Base-by-base conservation (phyloP, 2,888 invertebrate species). In the Poecilus cupreus region DNA sequence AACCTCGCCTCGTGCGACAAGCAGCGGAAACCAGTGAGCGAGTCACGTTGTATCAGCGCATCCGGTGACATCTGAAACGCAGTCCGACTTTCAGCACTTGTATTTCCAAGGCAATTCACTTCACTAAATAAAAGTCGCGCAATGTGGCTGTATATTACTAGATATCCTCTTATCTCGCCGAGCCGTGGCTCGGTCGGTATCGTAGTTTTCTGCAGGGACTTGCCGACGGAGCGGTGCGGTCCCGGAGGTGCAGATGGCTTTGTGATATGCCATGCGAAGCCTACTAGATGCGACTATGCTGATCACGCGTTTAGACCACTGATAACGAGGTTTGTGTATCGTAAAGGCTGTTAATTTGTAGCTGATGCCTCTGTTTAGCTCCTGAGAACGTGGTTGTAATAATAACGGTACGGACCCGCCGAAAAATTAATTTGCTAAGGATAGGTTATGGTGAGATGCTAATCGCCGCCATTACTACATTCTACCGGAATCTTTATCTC, bases 321-420 rank as follows among this genome's bases (percentile, higher is more conserved):
- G 72, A 72, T 72, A 72, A 46, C 46, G 43, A 46, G 43, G 43
- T 22, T 22, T 24, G 46, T 72, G 72, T 22, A 72, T 37, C 70
- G 60, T 60, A 22, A 20, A 72, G 43, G 70, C 22, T 72, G 70
- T 72, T 72, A 72, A 72, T 24, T 72, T 60, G 60, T 60, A 24
- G 16, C 3, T 24, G 60, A 22, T 60, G 60, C 5, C 60, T 60
- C 24, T 51, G 51, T 51, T 51, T 51, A 51, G 51, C 51, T 51
- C 51, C 18, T 51, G 20, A 51, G 51, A 18, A 51, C 51, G 20
- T 18, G 43, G 8, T 13, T 11, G 51, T 51, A 51, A 51, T 51
- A 51, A 51, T 51, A 18, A 51, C 18, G 3, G 32, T 5, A 43
- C 10, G n/a, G 13, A 3, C 18, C 13, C 51, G 10, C 13, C 51